Conservation (phyloP, 2,888 invertebrate species). For the Macrosiphum euphorbiae region DNA sequence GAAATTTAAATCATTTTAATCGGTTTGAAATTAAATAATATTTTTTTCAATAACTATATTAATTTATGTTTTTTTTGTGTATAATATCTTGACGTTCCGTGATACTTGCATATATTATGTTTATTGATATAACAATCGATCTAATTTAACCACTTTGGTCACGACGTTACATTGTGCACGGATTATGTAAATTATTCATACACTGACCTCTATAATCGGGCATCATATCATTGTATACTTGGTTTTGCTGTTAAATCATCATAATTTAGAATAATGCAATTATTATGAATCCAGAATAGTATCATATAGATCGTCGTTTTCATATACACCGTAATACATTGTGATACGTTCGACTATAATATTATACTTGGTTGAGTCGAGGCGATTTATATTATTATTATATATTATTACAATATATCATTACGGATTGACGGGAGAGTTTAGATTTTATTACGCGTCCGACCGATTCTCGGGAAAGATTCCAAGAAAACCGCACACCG, state of each 20-base stretch:
- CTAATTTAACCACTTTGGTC: neutral
- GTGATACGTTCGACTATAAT: neutral
- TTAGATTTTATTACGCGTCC: neutral
- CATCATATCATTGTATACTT: neutral
- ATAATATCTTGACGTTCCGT: neutral
- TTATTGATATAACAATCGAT: neutral
- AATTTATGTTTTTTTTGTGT: neutral
- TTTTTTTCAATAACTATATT: neutral
- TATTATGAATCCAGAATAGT: neutral
- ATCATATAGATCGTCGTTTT: neutral
- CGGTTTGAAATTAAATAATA: neutral
- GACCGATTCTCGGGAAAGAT: slow-evolving; percentile 19
- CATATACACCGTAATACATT: too few species aligned
- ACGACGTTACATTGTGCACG: neutral
- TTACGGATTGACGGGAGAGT: neutral
- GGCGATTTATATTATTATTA: neutral
- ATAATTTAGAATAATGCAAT: neutral
- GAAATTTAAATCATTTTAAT: neutral
- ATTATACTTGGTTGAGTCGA: neutral
- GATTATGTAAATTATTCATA: neutral
- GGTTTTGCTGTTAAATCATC: neutral
- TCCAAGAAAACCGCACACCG: neutral
- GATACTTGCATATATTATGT: neutral
- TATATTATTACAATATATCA: neutral
- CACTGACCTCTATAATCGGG: neutral